A percentile compares a stretch with the other conserved stretches of the same genome.
phyloP scores from a whole-genome alignment of 2,888 invertebrate genomes.

The Sarcophaga variegata region DNA sequence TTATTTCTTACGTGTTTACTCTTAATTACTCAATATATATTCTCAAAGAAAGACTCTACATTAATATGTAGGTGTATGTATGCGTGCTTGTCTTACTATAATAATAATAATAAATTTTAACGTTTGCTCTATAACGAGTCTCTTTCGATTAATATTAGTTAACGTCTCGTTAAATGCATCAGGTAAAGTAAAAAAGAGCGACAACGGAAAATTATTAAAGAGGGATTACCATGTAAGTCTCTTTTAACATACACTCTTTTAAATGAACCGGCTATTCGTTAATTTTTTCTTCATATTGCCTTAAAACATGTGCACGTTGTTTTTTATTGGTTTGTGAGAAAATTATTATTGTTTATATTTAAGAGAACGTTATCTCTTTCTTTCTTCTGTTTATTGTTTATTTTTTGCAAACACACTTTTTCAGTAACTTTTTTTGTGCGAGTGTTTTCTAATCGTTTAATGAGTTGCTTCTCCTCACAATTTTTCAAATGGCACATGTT shows the following conservation, averaged over 20 bases:
- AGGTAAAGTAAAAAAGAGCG: slow-evolving; percentile 6
- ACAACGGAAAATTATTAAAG: neutral
- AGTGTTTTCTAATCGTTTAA: neutral
- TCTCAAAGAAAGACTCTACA: accelerated
- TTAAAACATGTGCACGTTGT: slow-evolving; percentile 56
- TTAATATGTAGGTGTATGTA: neutral
- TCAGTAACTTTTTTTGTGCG: slow-evolving; percentile 38
- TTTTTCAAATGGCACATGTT: neutral
- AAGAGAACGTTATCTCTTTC: slow-evolving; percentile 35
- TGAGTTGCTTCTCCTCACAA: slow-evolving; percentile 16
- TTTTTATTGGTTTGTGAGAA: neutral
- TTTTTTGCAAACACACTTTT: slow-evolving; percentile 42
- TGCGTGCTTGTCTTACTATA: neutral
- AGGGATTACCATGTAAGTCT: neutral
- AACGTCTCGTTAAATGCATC: slow-evolving; percentile 52
- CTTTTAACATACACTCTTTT: slow-evolving; percentile 28
- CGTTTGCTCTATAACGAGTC: slow-evolving; percentile 59
- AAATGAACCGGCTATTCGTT: slow-evolving; percentile 60
- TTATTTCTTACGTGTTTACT: too few relatives aligned
- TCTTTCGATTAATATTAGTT: slow-evolving; percentile 57
- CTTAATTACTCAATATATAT: too few relatives aligned
- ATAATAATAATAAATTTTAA: slow-evolving; percentile 56
- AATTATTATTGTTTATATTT: slow-evolving; percentile 51
- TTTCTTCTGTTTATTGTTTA: neutral
- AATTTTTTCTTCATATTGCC: neutral